Percentiles rank a stretch among this genome's conserved stretches.
Conservation (phyloP, 2,888 invertebrate species). For the Pseudeuparius sepicola region DNA sequence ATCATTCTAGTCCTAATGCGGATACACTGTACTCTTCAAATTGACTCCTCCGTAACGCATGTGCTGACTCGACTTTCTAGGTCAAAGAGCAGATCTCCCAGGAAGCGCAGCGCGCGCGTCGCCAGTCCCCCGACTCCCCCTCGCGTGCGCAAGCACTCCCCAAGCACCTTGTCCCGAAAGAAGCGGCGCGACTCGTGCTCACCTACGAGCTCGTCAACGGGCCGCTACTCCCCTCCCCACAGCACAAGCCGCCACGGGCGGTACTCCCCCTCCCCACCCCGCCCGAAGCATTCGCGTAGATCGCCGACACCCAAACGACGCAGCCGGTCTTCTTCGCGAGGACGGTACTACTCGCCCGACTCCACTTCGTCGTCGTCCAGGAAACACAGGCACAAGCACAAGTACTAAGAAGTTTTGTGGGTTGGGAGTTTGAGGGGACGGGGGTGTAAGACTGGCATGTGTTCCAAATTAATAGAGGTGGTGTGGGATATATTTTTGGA, state of each 20-base stretch:
- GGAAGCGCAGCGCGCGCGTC: conserved; percentile 35
- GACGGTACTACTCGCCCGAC: conserved; percentile 38
- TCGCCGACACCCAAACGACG: conserved; percentile 34
- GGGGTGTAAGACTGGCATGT: no score
- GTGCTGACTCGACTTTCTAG: no score
- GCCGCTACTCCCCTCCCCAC: conserved; percentile 35
- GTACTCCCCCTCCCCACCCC: conserved; percentile 35
- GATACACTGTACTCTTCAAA: neutral
- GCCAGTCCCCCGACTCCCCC: conserved; percentile 34
- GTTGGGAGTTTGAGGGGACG: no score
- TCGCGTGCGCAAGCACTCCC: conserved; percentile 24
- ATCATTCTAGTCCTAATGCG: neutral
- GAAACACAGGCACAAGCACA: conserved; percentile 47
- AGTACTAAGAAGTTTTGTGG: no score
- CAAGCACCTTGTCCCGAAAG: conserved; percentile 1
- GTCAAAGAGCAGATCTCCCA: conserved; percentile 38
- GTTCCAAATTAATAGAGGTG: no score
- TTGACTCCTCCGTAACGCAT: no score
- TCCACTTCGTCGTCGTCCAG: conserved; percentile 32
- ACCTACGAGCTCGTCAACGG: conserved; percentile 32
- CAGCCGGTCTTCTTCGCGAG: conserved; percentile 31
- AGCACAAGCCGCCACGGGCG: conserved; percentile 26
- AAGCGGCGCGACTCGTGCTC: conserved; percentile 34
- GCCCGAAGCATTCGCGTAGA: conserved; percentile 32
- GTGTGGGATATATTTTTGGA: no score